Percentiles rank a stretch among this genome's conserved stretches.
These are phyloP conservation scores for Drosophila nasuta DNA, from an alignment of 1,140 invertebrate species.

Conservation along the genomic window DNA sequence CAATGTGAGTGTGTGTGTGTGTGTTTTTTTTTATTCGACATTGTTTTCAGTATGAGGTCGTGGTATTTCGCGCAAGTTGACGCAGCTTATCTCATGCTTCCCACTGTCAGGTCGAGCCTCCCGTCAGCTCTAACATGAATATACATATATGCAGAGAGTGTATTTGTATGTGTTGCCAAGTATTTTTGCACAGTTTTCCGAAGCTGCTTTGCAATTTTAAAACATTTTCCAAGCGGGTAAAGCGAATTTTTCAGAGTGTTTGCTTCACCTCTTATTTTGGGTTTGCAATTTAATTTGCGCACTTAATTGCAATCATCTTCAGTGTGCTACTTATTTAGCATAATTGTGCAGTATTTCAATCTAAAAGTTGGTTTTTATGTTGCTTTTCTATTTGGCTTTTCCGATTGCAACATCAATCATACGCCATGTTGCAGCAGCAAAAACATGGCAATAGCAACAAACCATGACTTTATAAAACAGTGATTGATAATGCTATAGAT, in stretches of 20 bases:
- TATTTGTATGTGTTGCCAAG: slow-evolving; percentile 37
- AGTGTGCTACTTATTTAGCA: too few relatives aligned
- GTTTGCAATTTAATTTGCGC: too few relatives aligned
- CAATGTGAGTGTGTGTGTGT: too few relatives aligned
- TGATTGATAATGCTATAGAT: too few relatives aligned
- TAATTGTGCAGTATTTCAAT: too few relatives aligned
- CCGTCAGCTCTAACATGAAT: slow-evolving; percentile 27
- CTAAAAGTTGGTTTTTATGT: too few relatives aligned
- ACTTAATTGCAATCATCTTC: too few relatives aligned
- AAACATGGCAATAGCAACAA: too few relatives aligned
- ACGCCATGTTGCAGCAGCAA: too few relatives aligned
- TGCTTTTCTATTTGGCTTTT: too few relatives aligned
- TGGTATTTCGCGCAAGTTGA: slow-evolving; percentile 61
- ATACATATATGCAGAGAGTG: slow-evolving; percentile 1
- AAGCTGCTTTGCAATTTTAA: slow-evolving; percentile 52
- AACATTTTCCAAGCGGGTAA: slow-evolving; percentile 38
- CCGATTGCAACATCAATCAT: too few relatives aligned
- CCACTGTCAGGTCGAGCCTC: slow-evolving; percentile 44
- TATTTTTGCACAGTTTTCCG: slow-evolving; percentile 73
- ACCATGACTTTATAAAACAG: too few relatives aligned
- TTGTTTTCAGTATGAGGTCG: slow-evolving; percentile 14
- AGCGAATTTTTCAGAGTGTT: slow-evolving; percentile 26
- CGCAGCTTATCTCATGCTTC: slow-evolving; percentile 74
- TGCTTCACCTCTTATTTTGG: neutral
- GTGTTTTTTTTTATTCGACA: slow-evolving; percentile 14